Evolutionary conservation across 92 coral and sea anemone species (phyloP), one percentile per base, ranked within the genome.

Genomic region (Ricordea florida): DNA sequence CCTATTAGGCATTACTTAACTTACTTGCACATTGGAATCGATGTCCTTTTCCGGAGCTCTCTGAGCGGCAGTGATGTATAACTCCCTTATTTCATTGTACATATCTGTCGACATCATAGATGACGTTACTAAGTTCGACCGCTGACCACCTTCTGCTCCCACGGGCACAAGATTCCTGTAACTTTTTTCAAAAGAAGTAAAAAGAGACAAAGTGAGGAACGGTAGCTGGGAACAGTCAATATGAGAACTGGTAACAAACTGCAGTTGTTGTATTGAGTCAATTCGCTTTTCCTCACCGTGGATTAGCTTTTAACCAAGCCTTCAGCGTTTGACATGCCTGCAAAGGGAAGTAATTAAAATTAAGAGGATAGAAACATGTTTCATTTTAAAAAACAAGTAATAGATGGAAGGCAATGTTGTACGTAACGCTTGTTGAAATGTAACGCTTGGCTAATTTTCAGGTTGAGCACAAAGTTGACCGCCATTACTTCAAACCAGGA

Each of bases 81-180:
- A 73, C 61, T 83, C 97, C 59, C 84, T 87, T 42, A 94, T 90
- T 81, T 94, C 97, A 42, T 90, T 83, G 74, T 94, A 94, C 98
- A 94, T 83, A 28, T 93, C 93, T n/a, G 87, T 90, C 14, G 98
- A 91, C 98, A 94, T 94, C 3, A 94, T 59, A 0, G 98, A 93
- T 42, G 97, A 85, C 25, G 88, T 79, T 42, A 84, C 75, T 4
- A 92, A 80, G 29, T 81, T 75, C 37, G 69, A 55, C 23, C 85
- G 88, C 49, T 82, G 93, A 15, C 87, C 56, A 8, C 78, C 64
- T 18, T 78, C 89, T 13, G 84, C 84, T 52, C 50, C 74, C 17
- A 57, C 58, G 28, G 90, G 61, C 36, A 94, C 79, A 23, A 94
- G 67, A 72, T 92, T 89, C 16, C 77, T 83, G 85, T 94, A 94